Percentiles rank a stretch among this genome's conserved stretches.
Conservation (phyloP, 2,888 invertebrate genomes). For the Thumatha senex region DNA sequence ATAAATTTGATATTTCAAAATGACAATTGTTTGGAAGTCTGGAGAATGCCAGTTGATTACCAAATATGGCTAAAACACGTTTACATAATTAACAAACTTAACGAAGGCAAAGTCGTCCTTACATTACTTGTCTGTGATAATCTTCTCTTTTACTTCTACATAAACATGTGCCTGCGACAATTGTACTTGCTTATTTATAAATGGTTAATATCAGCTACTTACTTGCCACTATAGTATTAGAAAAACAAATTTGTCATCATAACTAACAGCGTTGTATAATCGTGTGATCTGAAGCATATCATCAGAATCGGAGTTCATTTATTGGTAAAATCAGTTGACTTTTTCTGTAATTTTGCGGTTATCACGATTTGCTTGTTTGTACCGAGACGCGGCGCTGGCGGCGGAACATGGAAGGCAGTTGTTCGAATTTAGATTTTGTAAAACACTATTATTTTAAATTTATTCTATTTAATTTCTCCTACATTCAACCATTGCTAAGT, state of each 20-base stretch:
- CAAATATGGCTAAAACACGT: too few relatives aligned
- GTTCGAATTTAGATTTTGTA: background rate
- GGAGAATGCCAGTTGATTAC: too few relatives aligned
- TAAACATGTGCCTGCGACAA: too few relatives aligned
- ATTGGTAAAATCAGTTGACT: constrained; percentile 6
- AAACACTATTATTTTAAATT: background rate
- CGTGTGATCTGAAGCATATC: constrained; percentile 46
- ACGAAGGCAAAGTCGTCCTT: too few relatives aligned
- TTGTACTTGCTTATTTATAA: too few relatives aligned
- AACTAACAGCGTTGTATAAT: constrained; percentile 21
- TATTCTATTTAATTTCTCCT: background rate
- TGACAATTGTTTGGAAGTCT: too few relatives aligned
- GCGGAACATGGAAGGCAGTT: background rate
- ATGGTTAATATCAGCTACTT: too few relatives aligned
- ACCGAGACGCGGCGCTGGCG: constrained; percentile 5
- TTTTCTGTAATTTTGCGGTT: constrained; percentile 49
- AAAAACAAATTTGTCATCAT: constrained; percentile 3
- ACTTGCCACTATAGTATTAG: too few relatives aligned
- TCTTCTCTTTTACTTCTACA: too few relatives aligned
- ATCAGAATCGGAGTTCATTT: constrained; percentile 17
- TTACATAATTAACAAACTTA: too few relatives aligned
- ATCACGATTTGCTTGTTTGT: constrained; percentile 21
- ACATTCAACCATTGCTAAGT: background rate
- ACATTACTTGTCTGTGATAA: too few relatives aligned
- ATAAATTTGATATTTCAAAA: too few relatives aligned